Percentiles rank a stretch among this genome's conserved stretches.
These are phyloP conservation scores for Acheta domesticus DNA, from an alignment of 2,888 invertebrate species.

Conservation along the genomic window DNA sequence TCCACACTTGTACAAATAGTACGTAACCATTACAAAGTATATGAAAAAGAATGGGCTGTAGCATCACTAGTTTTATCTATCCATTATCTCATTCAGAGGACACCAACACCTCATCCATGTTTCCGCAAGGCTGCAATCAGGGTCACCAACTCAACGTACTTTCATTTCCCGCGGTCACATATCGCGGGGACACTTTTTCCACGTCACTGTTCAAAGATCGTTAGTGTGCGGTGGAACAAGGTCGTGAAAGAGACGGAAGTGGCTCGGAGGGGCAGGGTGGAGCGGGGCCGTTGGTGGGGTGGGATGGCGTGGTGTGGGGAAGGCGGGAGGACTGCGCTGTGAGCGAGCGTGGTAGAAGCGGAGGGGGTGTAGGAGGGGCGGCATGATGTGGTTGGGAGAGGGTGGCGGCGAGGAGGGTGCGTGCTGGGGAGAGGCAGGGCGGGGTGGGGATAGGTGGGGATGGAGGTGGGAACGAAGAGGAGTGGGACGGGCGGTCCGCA, in stretches of 20 bases:
- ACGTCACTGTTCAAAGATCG: not conserved
- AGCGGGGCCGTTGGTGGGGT: not conserved
- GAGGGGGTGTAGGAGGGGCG: not conserved
- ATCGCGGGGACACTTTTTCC: not conserved
- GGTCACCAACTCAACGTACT: too few species aligned
- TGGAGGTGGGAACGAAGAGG: not conserved
- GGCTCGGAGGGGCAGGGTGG: not conserved
- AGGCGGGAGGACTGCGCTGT: not conserved
- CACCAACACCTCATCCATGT: too few species aligned
- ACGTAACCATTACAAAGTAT: too few species aligned
- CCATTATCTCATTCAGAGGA: too few species aligned
- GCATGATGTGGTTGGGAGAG: not conserved
- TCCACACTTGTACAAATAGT: too few species aligned
- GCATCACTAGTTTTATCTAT: too few species aligned
- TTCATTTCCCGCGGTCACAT: not conserved
- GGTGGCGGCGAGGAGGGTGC: not conserved
- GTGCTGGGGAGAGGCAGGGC: not conserved
- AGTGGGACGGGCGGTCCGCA: not conserved
- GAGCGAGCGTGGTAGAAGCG: not conserved
- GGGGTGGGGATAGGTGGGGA: not conserved
- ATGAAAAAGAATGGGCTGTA: too few species aligned
- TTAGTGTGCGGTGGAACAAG: not conserved
- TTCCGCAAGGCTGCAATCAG: too few species aligned
- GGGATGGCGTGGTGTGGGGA: not conserved
- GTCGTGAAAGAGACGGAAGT: not conserved